A percentile compares a stretch with the other conserved stretches of the same genome.
Evolutionary conservation across 2,797 vertebrate species (phyloP).

Genomic region (Mus spretus): DNA sequence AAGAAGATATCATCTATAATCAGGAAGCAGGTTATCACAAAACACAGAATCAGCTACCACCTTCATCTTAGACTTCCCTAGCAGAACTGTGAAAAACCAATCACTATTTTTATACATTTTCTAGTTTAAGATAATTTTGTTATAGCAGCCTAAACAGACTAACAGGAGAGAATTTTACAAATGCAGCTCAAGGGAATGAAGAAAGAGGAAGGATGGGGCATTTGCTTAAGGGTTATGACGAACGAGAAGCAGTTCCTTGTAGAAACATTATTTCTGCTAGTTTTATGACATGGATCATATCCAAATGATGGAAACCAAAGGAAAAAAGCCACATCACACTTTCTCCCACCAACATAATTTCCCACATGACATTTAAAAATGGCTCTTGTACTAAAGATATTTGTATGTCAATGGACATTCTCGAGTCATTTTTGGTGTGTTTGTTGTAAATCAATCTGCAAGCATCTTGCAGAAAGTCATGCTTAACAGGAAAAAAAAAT

Average conservation of each 20-base stretch:
- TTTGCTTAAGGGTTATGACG: not conserved
- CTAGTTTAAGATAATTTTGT: not conserved
- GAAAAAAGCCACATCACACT: not conserved
- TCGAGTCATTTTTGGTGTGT: slow-evolving; percentile 15
- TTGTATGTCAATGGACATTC: not conserved
- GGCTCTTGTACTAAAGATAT: slow-evolving; percentile 2
- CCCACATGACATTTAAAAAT: not conserved
- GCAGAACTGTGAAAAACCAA: not conserved
- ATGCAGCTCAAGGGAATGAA: not conserved
- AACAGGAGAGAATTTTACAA: not conserved
- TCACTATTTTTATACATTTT: not conserved
- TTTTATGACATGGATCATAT: not conserved
- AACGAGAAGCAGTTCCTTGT: not conserved
- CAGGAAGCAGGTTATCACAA: not conserved
- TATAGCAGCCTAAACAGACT: not conserved
- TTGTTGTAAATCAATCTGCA: slow-evolving; percentile 13
- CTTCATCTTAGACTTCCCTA: not conserved
- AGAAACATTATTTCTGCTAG: not conserved
- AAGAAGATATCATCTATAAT: not conserved
- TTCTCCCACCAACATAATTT: slow-evolving; percentile 25
- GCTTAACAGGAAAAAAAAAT: not conserved
- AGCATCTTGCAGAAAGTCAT: not conserved
- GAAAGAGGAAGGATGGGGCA: not conserved
- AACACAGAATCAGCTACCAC: not conserved
- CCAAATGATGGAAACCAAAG: slow-evolving; percentile 4